A percentile compares a stretch with the other conserved stretches of the same genome.
Conservation (phyloP, 2,888 invertebrate species). For the Ctena decussata region DNA sequence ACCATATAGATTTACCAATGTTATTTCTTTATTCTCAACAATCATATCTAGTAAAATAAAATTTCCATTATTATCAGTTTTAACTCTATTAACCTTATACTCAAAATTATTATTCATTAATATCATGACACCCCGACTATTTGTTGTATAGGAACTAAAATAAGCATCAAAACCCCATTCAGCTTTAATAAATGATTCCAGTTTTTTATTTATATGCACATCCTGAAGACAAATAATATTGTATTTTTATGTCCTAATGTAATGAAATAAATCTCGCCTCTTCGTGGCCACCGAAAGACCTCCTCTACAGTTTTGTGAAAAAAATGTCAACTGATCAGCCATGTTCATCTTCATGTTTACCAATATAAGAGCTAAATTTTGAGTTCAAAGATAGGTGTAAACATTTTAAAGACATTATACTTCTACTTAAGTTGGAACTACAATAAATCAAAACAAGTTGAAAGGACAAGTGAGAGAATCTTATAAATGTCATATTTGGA, state of each 20-base stretch:
- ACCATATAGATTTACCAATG: not conserved
- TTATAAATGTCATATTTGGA: too few relatives aligned
- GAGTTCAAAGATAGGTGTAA: too few relatives aligned
- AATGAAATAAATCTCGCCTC: not conserved
- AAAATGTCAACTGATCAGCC: not conserved
- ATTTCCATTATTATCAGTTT: not conserved
- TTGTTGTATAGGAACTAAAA: not conserved
- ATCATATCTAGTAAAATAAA: not conserved
- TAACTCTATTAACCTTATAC: not conserved
- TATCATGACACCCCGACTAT: not conserved
- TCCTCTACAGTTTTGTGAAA: not conserved
- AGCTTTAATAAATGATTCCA: not conserved
- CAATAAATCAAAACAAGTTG: too few relatives aligned
- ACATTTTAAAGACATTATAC: too few relatives aligned
- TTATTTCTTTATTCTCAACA: not conserved
- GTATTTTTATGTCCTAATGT: not conserved
- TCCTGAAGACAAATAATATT: not conserved
- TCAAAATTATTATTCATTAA: not conserved
- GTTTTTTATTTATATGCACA: not conserved
- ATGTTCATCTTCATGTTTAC: too few relatives aligned
- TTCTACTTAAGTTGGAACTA: too few relatives aligned
- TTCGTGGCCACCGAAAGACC: not conserved
- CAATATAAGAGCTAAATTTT: too few relatives aligned
- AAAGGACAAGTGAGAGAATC: too few relatives aligned
- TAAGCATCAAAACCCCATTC: not conserved